Percentiles rank a stretch among this genome's conserved stretches.
phyloP scores from a whole-genome alignment of 1,140 invertebrate genomes.

The Helicorthomorpha holstii region DNA sequence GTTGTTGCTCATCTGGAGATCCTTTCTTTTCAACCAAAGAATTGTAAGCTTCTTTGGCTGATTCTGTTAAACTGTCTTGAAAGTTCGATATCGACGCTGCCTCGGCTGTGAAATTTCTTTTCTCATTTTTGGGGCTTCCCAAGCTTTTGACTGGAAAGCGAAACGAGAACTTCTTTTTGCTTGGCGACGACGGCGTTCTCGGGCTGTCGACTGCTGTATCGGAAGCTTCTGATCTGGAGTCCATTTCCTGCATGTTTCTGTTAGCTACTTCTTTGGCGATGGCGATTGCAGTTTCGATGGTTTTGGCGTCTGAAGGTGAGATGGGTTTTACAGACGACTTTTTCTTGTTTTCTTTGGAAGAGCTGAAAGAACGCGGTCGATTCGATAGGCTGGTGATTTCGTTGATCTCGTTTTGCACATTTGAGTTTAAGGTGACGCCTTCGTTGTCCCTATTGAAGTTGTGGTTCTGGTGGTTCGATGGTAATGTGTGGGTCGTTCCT shows the following conservation, averaged over 20 bases:
- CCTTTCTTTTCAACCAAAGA: conserved; percentile 55
- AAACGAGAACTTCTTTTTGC: conserved; percentile 70
- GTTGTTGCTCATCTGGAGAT: not conserved
- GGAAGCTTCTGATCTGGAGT: conserved; percentile 22
- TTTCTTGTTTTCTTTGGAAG: conserved; percentile 2
- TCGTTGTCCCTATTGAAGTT: conserved; percentile 10
- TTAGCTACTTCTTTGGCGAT: conserved; percentile 82
- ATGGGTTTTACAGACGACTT: conserved; percentile 58
- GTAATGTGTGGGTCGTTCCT: no score
- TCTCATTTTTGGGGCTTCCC: conserved; percentile 43
- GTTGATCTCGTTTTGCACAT: conserved; percentile 50
- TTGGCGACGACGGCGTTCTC: conserved; percentile 53
- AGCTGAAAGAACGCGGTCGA: not conserved
- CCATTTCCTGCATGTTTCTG: conserved; percentile 67
- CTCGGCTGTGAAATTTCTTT: conserved; percentile 75
- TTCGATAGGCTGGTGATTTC: conserved; percentile 35
- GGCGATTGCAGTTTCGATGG: conserved; percentile 82
- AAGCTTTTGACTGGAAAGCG: conserved; percentile 39
- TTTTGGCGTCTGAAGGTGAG: conserved; percentile 79
- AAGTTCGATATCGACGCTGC: conserved; percentile 74
- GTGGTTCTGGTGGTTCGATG: no score
- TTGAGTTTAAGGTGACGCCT: conserved; percentile 40
- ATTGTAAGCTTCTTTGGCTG: conserved; percentile 74
- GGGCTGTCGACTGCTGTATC: conserved; percentile 36
- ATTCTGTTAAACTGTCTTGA: conserved; percentile 45